Conservation (phyloP, 2,113 vertebrate genomes). For the Phainopepla nitens region DNA sequence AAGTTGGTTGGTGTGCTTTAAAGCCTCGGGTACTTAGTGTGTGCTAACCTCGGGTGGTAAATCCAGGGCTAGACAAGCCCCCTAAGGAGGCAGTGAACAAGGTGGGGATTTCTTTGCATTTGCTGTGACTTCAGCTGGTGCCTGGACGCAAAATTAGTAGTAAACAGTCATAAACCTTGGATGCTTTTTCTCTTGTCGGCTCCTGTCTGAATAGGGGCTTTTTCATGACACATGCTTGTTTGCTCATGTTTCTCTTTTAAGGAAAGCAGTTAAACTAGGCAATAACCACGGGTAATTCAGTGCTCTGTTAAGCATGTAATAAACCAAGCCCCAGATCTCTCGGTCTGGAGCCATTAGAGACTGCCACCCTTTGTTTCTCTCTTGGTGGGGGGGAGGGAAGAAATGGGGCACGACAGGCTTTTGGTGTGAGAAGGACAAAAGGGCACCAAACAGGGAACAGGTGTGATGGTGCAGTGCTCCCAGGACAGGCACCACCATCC, state of each 20-base stretch:
- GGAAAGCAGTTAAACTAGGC: constrained; percentile 37
- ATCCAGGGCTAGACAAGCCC: constrained; percentile 10
- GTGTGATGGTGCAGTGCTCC: accelerated
- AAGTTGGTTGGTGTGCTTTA: neutral
- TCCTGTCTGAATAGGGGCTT: constrained; percentile 42
- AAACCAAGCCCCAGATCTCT: constrained; percentile 24
- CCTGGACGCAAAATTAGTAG: neutral
- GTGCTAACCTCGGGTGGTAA: neutral
- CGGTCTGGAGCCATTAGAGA: neutral
- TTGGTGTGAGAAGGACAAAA: neutral
- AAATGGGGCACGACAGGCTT: neutral
- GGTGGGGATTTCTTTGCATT: constrained; percentile 22
- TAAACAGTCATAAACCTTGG: neutral
- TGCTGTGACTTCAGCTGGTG: neutral
- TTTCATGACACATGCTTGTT: constrained; percentile 38
- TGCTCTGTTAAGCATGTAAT: constrained; percentile 52
- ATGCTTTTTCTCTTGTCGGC: constrained; percentile 25
- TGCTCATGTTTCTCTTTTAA: constrained; percentile 49
- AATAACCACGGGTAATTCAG: constrained; percentile 50
- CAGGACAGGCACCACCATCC: accelerated
- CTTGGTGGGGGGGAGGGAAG: neutral
- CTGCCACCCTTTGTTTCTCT: constrained; percentile 5
- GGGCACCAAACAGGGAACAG: neutral
- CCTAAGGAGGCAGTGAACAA: neutral
- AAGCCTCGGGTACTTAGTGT: neutral